phyloP scores from a whole-genome alignment of 2,113 vertebrate species.

The Corythaixoides concolor region DNA sequence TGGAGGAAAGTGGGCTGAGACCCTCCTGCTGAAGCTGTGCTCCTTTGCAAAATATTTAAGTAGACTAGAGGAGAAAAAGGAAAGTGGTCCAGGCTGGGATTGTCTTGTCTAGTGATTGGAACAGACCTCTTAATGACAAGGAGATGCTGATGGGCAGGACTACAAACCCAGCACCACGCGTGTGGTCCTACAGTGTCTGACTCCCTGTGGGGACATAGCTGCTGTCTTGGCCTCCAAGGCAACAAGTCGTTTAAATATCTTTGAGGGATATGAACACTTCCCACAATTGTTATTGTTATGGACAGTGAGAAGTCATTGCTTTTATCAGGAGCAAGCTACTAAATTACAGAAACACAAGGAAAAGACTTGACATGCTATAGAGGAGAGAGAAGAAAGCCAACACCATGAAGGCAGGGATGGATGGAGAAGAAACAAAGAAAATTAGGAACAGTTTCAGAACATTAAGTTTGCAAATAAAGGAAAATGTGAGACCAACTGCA shows the following conservation, averaged over 20 bases:
- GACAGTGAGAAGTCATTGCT: background rate
- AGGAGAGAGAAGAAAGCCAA: background rate
- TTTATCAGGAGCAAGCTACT: background rate
- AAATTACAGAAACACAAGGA: background rate
- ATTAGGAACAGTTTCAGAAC: background rate
- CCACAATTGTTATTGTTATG: background rate
- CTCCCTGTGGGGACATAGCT: too few species aligned
- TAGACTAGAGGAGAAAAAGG: background rate
- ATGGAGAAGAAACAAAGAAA: background rate
- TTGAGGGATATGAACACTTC: background rate
- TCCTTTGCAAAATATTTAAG: background rate
- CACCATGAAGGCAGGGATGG: background rate
- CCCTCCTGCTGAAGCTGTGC: background rate
- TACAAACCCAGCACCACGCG: background rate
- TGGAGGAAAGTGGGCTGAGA: background rate
- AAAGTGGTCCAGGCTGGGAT: background rate
- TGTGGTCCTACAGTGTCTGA: background rate
- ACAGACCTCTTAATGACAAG: background rate
- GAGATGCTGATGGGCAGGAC: background rate
- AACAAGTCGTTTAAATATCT: background rate
- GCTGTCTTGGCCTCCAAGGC: background rate
- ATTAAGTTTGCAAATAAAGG: background rate
- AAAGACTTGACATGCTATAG: background rate
- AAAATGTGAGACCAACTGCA: background rate
- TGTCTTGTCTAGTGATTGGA: background rate